Evolutionary conservation across 2,888 invertebrate species (phyloP).

Genomic region (Gerosis bhagava): DNA sequence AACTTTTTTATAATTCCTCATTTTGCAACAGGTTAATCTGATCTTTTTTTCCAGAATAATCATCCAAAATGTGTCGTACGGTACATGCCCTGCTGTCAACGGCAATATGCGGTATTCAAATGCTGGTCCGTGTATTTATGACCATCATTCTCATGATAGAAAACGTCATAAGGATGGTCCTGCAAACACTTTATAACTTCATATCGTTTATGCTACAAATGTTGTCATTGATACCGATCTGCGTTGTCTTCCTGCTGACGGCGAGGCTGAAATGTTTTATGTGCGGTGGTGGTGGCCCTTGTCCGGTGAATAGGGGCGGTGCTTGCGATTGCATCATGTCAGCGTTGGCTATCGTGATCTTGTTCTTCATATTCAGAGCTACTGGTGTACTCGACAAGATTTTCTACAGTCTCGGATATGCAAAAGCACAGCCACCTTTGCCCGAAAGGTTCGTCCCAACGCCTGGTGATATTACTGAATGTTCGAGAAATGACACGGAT

Average conservation of each 20-base stretch:
- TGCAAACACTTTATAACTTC: conserved; percentile 67
- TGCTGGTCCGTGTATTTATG: conserved; percentile 66
- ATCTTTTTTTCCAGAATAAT: conserved; percentile 39
- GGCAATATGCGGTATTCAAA: conserved; percentile 62
- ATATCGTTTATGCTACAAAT: conserved; percentile 64
- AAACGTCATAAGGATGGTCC: conserved; percentile 61
- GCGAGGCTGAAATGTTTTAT: conserved; percentile 60
- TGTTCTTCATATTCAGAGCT: conserved; percentile 60
- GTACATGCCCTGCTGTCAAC: conserved; percentile 54
- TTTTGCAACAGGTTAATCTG: no score
- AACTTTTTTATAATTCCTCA: no score
- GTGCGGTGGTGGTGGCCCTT: conserved; percentile 64
- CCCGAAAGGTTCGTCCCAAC: conserved; percentile 48
- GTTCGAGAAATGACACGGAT: conserved; percentile 51
- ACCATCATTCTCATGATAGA: conserved; percentile 67
- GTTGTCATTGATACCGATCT: conserved; percentile 64
- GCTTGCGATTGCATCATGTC: conserved; percentile 66
- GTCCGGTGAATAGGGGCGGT: conserved; percentile 57
- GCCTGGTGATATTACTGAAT: conserved; percentile 56
- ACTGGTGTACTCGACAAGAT: conserved; percentile 63
- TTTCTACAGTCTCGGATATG: conserved; percentile 61
- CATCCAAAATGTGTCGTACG: conserved; percentile 61
- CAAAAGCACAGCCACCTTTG: conserved; percentile 42
- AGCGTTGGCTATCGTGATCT: conserved; percentile 49
- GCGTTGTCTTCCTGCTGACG: conserved; percentile 58